Evolutionary conservation across 1,140 invertebrate species (phyloP).

Genomic region (Monomorium pharaonis): DNA sequence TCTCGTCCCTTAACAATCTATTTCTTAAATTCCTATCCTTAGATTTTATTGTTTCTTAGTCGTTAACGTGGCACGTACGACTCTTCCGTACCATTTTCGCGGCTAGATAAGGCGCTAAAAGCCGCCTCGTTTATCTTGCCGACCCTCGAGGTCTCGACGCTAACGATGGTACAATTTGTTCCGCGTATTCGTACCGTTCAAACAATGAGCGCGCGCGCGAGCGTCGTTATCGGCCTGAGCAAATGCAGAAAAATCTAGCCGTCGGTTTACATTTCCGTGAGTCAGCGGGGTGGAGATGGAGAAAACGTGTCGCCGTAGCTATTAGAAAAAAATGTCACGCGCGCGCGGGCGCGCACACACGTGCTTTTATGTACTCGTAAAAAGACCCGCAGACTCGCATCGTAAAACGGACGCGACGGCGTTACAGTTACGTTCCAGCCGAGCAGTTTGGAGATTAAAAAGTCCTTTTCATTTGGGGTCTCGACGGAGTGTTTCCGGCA

Average conservation of each 20-base stretch:
- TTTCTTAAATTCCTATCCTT: neutral
- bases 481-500: neutral
- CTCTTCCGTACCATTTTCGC: constrained; percentile 29
- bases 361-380: constrained; percentile 33
- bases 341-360: neutral
- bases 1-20: neutral
- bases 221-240: constrained; percentile 65
- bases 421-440: constrained; percentile 31
- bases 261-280: constrained; percentile 63
- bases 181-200: constrained; percentile 48
- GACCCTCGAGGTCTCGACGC: constrained; percentile 14
- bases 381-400: neutral
- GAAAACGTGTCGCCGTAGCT: constrained; percentile 48
- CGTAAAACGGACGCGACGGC: constrained; percentile 34
- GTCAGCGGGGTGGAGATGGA: constrained; percentile 58
- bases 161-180: constrained; percentile 52
- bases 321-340: constrained; percentile 52
- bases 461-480: neutral
- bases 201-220: constrained; percentile 33
- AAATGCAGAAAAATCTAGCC: constrained; percentile 60
- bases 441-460: neutral
- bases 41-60: constrained; percentile 16
- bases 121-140: constrained; percentile 52
- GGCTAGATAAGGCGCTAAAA: constrained; percentile 53
- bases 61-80: constrained; percentile 35